Percentiles rank a stretch among this genome's conserved stretches.
These are phyloP conservation scores for Myocastor coypus DNA, from an alignment of 2,113 vertebrate genomes.

Conservation along the genomic window DNA sequence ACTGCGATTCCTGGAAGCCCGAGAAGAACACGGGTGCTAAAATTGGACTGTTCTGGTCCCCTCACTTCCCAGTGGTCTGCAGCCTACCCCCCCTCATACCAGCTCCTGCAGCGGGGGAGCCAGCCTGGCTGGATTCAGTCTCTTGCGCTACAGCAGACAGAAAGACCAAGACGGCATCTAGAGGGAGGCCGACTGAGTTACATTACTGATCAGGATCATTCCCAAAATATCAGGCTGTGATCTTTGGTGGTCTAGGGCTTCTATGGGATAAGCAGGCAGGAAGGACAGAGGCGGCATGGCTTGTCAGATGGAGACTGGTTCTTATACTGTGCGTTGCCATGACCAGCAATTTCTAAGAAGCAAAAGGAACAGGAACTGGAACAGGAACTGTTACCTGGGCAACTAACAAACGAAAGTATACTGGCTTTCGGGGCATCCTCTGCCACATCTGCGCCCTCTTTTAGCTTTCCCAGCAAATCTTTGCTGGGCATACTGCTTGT, in stretches of 20 bases:
- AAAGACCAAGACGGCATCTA: neutral
- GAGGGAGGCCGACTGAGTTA: neutral
- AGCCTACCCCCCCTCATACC: fast-evolving
- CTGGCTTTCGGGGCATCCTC: neutral
- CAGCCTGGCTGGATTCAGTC: neutral
- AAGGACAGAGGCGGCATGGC: neutral
- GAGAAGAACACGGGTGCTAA: neutral
- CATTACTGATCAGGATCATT: neutral
- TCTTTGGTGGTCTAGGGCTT: neutral
- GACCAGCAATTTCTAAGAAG: neutral
- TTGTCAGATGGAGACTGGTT: neutral
- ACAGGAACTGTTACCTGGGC: neutral
- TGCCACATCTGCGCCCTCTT: neutral
- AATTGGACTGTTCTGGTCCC: neutral
- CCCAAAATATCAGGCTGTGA: neutral
- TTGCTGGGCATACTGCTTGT: too few species aligned
- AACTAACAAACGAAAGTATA: neutral
- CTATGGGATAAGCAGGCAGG: neutral
- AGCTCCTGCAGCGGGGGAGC: neutral
- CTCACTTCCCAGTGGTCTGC: neutral
- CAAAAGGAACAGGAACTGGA: neutral
- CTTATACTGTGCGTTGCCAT: neutral
- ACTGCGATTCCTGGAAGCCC: neutral
- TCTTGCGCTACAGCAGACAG: neutral
- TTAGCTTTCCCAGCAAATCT: too few species aligned